Evolutionary conservation across 1,140 invertebrate genomes (phyloP), one percentile per base, ranked within the genome.

Genomic region (Eumaeus atala): DNA sequence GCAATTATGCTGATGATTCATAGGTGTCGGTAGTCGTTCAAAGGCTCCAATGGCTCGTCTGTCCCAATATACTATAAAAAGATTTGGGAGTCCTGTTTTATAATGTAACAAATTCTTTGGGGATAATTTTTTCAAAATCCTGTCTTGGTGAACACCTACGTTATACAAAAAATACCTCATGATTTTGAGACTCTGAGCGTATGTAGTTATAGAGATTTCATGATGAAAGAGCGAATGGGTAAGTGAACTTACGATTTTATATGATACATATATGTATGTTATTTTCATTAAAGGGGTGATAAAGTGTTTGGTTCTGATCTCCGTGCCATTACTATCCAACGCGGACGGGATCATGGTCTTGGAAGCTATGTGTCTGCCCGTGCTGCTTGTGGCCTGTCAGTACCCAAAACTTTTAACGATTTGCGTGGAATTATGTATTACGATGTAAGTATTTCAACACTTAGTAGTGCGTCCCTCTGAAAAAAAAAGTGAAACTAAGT

Each of bases 291-390:
- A 9, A 14, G 48, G 28, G 1, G 14, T 34, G 5, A n/a, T 12
- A 90, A 89, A 56, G 89, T 88, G 0, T 91, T 95, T 51, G 95
- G 95, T 6, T 83, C 91, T n/a, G 97, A 98, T 87, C 84, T 98
- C 53, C 90, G 92, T 16, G 91, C 96, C 0, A 90, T 93, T 35
- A 96, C 97, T 65, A 93, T 97, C 49, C 95, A 97, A 72, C 91
- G 96, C 72, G 95, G 95, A 60, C 89, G 96, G 18, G 97, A 98
- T 83, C 95, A 97, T 73, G 96, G 95, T 17, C 80, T 97, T 1
- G 93, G 92, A 0, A 90, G 91, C 0, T 98, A 98, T 75, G 94
- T 95, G 61, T 91, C 93, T 49, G 94, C 92, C 73, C 88, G 97
- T 51, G 90, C 92, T 47, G 92, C 94, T 55, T 97, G 96, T 73